Evolutionary conservation across 2,888 invertebrate genomes (phyloP), one percentile per base, ranked within the genome.

Genomic region (Parnassius apollo): DNA sequence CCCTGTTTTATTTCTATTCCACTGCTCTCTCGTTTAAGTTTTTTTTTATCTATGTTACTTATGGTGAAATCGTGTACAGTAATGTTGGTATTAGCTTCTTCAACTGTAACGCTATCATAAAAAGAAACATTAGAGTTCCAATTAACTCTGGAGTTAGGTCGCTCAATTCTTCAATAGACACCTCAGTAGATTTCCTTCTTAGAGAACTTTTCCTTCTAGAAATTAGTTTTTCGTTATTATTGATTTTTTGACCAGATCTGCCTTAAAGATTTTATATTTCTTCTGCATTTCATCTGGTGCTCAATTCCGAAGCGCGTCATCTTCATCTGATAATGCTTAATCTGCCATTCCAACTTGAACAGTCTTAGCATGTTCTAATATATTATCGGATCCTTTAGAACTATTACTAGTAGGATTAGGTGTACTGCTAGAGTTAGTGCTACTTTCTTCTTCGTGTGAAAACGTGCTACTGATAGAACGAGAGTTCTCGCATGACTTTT

Each of bases 321-420:
- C 82, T 0, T 88, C 83, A 48, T 88, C 88, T 53, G 77, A 83
- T 49, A 91, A 83, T 2, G 87, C 79, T 25, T 92, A 80, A 46
- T 91, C 88, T 1, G 93, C 92, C 82, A 93, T 89, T 35, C 93
- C 92, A 50, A 93, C 92, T 82, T 92, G 93, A 0, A 93, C 92
- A 18, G 88, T 92, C 77, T 93, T 93, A 1, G 92, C 91, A 10
- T 93, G 81, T 56, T 93, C 92, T 50, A 85, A 78, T 9, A 93
- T 83, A 13, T 89, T 88, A n/a, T 88, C 92, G 1, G 86, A 80
- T 3, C 75, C 75, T 73, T 86, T 90, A 2, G 86, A 86, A 62
- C 68, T 78, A 62, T 85, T 86, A 65, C 85, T 80, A 2, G 75
- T 83, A 59, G 74, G 81, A 54, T 77, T 85, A 3, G 84, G 83